Base-by-base conservation (phyloP, 2,888 invertebrate genomes). In the Aethes cnicana region DNA sequence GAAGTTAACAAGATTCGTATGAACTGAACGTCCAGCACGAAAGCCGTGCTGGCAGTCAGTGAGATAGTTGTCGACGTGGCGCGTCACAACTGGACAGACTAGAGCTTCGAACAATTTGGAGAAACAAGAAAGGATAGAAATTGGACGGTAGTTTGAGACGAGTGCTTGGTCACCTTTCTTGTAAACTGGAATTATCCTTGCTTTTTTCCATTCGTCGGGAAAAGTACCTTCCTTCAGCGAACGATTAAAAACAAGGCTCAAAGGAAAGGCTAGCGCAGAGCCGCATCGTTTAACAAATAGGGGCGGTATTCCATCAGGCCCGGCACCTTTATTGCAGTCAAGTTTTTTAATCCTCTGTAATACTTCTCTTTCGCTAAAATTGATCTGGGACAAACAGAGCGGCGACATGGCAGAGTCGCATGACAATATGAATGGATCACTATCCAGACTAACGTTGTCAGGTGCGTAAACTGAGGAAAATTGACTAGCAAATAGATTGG, bases 221-320 rank as follows among this genome's bases (percentile, higher is more conserved):
- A 54, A 56, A 7, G 11, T 28, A 0, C 56, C 55, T 12, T 47
- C 37, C 2, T 12, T 8, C 1, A 54, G 20, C 6, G 56, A 54
- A 2, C 41, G 11, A 36, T 58, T 54, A 12, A 49, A 56, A 9
- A 58, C 50, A 1, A 54, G 23, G 4, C 14, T 25, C 2, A 54
- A 33, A 9, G 54, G 49, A 11, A 11, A 7, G 3, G 41, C 30
- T 1, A 54, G 16, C 25, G 26, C 28, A 11, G 12, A 2, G 16
- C 49, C 28, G 32, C 54, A 49, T 9, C 44, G 39, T 26, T 41
- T 43, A 1, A 49, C 16, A 39, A 46, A 49, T 11, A 46, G 7
- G 7, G 49, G 39, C 5, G 49, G 54, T 2, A 54, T 35, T 11
- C 14, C 26, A 17, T 54, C 54, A 20, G 46, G 46, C 8, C 46